Base-by-base conservation (phyloP, 1,140 invertebrate species). In the Galleria mellonella region DNA sequence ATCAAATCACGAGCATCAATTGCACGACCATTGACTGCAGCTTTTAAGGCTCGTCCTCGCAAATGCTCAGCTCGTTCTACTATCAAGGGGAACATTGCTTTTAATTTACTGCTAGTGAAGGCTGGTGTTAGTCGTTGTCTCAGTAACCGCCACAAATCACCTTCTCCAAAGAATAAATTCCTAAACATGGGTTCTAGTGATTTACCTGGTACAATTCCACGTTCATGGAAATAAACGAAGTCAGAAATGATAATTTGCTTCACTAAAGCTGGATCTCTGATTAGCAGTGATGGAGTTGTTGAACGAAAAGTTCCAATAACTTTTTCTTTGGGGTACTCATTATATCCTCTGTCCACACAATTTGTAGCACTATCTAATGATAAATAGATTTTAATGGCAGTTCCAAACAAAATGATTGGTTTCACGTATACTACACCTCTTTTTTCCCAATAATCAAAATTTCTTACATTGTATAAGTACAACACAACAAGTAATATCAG, bases 231-330 rank as follows among this genome's bases (percentile, higher is more conserved):
- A 47, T 63, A 63, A 0, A 63, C 42, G 36, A 90, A 90, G 50
- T 90, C 87, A 55, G 88, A 89, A 0, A 88, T 64, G 32, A 79
- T 73, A 4, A 90, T 57, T 10, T 49, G 51, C 42, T 83, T 87
- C 9, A 90, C 75, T 0, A 90, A 51, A 6, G 89, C 78, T 0
- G 86, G 83, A 55, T 90, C 89, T 4, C 76, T 66, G 0, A 89
- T 11, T 10, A 88, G 69, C 1, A 90, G 38, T 4, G 7, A n/a
- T 9, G 42, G 42, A 5, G n/a, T 35, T 4, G 9, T 14, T 8
- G 31, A 11, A 23, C 42, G 1, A 17, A 14, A 43, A 31, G 23
- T 28, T 4, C 42, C 42, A 3, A 43, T 31, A 2, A 43, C 17
- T 33, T 43, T 43, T 15, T 43, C 42, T 27, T 43, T 17, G 7